Base-by-base conservation (phyloP, 2,888 invertebrate genomes). In the Cephus spinipes region DNA sequence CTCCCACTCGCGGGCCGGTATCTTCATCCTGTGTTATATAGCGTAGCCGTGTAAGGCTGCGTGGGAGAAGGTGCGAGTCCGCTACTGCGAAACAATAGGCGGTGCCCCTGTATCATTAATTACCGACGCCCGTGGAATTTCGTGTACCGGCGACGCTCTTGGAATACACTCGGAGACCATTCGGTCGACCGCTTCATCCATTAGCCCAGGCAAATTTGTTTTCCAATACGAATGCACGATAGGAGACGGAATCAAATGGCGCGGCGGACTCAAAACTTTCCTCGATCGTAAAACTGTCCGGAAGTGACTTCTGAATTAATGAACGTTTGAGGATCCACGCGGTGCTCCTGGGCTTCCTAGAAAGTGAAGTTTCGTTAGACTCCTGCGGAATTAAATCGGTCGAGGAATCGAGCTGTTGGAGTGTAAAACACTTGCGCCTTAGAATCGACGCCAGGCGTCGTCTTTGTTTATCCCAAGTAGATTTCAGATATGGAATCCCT, bases 191-290 rank as follows among this genome's bases (percentile, higher is more conserved):
- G 85, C 87, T 89, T 89, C 89, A 90, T 90, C 88, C 86, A 90
- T 90, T 90, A 90, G 85, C 84, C 81, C 81, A 82, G 83, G 86
- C 88, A 90, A 90, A 90, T 90, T 89, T 90, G 89, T 90, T 90
- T 88, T 85, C 85, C 85, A 86, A 88, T 87, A 86, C 85, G 85
- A 87, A 87, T 82, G 85, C 82, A 83, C 55, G 82, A 83, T 83
- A 83, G 85, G 74, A 78, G 81, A 79, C 74, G 73, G 77, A 73
- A 79, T 77, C 77, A 83, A 84, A 80, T 81, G 81, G 80, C 80
- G 81, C 77, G 36, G 74, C 80, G 82, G 77, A 78, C 71, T 82
- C 84, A 79, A 79, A 86, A 86, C 83, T 85, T 81, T 81, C 82
- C 79, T 80, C 80, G 83, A 85, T 83, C 83, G 84, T 83, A 85